Evolutionary conservation across 1,140 invertebrate genomes (phyloP).

Genomic region (Scylla paramamosain): DNA sequence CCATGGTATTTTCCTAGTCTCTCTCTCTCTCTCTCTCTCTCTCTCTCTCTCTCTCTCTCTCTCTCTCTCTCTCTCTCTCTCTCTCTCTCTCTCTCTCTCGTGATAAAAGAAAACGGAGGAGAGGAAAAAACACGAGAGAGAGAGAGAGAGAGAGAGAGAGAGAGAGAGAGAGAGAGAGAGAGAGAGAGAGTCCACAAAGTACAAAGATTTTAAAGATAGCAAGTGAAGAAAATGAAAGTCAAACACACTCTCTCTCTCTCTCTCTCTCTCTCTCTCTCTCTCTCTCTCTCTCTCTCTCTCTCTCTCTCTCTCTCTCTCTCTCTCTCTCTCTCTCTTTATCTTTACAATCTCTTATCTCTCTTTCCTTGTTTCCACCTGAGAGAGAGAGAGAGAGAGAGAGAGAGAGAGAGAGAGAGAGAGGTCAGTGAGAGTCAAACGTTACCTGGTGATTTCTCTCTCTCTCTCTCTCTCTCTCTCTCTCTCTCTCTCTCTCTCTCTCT

Average conservation of each 20-base stretch:
- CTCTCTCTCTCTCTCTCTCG: no score
- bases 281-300: slow-evolving; percentile 41
- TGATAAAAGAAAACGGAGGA: no score
- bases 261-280: slow-evolving; percentile 41
- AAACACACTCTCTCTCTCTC: slow-evolving; percentile 23
- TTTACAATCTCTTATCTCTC: background rate
- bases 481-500: slow-evolving; percentile 12
- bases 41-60: no score
- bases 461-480: slow-evolving; percentile 12
- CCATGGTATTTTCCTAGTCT: no score
- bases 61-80: no score
- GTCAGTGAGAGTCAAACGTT: background rate
- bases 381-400: background rate
- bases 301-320: slow-evolving; percentile 17
- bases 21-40: no score
- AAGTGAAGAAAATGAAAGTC: background rate
- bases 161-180: slow-evolving; percentile 13
- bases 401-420: background rate
- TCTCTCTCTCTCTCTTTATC: background rate
- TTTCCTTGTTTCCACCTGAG: background rate
- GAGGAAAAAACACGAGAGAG: background rate
- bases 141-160: slow-evolving; percentile 33
- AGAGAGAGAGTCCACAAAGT: background rate
- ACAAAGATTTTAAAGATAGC: background rate
- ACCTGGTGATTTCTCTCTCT: background rate